Evolutionary conservation across 2,113 vertebrate genomes (phyloP).

Genomic region (Sminthopsis crassicaudata): DNA sequence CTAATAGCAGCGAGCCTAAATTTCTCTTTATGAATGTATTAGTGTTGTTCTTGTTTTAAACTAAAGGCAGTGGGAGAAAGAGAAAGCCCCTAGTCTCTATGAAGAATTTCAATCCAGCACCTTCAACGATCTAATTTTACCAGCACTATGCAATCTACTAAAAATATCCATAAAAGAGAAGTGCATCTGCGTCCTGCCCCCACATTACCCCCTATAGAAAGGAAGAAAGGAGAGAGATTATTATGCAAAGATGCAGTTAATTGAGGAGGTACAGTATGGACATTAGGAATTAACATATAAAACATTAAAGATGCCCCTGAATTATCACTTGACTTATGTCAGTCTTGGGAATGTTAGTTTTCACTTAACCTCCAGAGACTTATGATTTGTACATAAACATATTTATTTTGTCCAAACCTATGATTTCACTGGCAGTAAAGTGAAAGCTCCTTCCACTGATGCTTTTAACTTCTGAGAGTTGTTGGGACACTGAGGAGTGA

Average conservation of each 20-base stretch:
- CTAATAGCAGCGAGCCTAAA: constrained; percentile 18
- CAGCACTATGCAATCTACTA: constrained; percentile 14
- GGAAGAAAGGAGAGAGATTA: background rate
- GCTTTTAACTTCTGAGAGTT: background rate
- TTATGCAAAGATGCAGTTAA: background rate
- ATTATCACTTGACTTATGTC: background rate
- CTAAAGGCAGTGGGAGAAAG: constrained; percentile 1
- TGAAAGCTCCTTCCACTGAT: background rate
- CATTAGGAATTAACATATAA: background rate
- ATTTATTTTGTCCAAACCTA: background rate
- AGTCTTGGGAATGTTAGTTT: background rate
- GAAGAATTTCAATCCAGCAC: constrained; percentile 27
- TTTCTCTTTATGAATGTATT: constrained; percentile 45
- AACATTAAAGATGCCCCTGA: background rate
- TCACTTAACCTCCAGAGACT: background rate
- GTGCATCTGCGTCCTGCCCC: background rate
- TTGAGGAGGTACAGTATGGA: background rate
- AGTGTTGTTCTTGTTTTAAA: background rate
- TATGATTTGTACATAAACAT: background rate
- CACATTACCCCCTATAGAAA: background rate
- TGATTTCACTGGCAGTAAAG: background rate
- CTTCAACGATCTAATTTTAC: constrained; percentile 48
- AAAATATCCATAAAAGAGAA: constrained; percentile 30
- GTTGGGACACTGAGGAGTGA: background rate
- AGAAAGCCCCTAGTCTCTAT: background rate